Percentiles rank a stretch among this genome's conserved stretches.
Evolutionary conservation across 2,113 vertebrate species (phyloP).

Genomic region (Motacilla tschutschensis): DNA sequence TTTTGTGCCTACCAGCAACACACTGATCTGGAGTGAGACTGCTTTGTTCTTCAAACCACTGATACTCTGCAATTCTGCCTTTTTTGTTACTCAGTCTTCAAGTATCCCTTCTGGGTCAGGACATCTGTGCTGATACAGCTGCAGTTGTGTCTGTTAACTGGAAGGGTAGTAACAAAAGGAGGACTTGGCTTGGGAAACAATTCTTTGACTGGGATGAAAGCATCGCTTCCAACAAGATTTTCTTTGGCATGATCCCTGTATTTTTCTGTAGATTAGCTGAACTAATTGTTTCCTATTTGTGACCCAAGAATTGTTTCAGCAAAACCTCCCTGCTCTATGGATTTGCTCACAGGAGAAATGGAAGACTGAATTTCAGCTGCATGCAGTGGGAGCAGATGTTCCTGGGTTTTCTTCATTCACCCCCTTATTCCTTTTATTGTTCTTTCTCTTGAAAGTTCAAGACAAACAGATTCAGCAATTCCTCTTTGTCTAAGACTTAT

Average conservation of each 20-base stretch:
- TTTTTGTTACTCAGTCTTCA: background rate
- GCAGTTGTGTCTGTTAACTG: background rate
- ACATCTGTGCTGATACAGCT: background rate
- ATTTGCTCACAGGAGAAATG: background rate
- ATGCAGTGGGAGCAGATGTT: background rate
- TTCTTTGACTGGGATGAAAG: slow-evolving; percentile 42
- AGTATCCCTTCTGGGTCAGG: background rate
- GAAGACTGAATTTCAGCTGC: background rate
- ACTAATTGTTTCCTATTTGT: slow-evolving; percentile 59
- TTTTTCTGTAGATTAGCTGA: slow-evolving; percentile 48
- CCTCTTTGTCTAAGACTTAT: background rate
- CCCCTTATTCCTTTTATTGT: background rate
- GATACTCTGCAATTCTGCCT: background rate
- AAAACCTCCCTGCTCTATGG: slow-evolving; percentile 11
- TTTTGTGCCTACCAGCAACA: background rate
- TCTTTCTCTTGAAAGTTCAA: background rate
- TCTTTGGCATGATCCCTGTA: slow-evolving; percentile 46
- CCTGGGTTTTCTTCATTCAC: background rate
- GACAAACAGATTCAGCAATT: background rate
- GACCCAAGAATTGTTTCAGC: slow-evolving; percentile 41
- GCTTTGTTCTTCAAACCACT: background rate
- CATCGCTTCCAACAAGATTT: slow-evolving; percentile 33
- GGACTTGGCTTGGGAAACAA: slow-evolving; percentile 19
- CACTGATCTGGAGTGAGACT: background rate
- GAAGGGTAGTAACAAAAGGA: background rate